These are phyloP conservation scores for Phaonia tiefii DNA, from an alignment of 2,888 invertebrate species.

Conservation along the genomic window DNA sequence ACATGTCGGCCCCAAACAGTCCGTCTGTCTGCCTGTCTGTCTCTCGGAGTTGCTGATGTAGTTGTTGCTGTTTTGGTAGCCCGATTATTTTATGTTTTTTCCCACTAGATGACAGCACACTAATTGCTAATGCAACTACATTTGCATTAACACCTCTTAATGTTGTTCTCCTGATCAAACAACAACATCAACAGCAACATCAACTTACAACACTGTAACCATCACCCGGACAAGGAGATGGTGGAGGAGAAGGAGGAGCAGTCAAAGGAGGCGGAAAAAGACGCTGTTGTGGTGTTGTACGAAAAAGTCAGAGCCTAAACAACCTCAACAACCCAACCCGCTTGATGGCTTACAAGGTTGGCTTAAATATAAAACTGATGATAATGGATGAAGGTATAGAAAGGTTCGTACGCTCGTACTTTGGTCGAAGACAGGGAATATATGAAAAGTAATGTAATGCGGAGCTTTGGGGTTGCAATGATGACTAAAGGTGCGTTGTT, in stretches of 20 bases:
- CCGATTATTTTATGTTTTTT: conserved; percentile 68
- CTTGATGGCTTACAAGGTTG: conserved; percentile 36
- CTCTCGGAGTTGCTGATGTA: conserved; percentile 5
- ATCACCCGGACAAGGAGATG: neutral
- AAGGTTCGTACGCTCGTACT: conserved; percentile 1
- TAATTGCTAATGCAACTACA: conserved; percentile 68
- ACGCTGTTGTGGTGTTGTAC: neutral
- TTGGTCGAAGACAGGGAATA: no score
- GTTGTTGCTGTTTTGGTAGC: conserved; percentile 56
- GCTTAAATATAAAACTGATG: conserved; percentile 34
- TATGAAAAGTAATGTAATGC: neutral
- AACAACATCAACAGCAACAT: conserved; percentile 56
- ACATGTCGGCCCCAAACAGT: neutral
- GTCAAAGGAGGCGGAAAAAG: neutral
- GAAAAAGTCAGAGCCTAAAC: neutral
- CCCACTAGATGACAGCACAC: conserved; percentile 68
- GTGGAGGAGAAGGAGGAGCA: neutral
- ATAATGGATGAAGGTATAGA: conserved; percentile 3
- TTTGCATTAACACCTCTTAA: conserved; percentile 68
- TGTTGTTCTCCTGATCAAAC: conserved; percentile 67
- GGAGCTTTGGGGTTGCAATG: neutral
- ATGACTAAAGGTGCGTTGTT: conserved; percentile 63
- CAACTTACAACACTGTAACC: conserved; percentile 10
- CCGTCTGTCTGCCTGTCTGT: conserved; percentile 15
- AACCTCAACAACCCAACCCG: neutral